These are phyloP conservation scores for Takifugu bimaculatus DNA, from an alignment of 2,113 vertebrate genomes.

Conservation along the genomic window DNA sequence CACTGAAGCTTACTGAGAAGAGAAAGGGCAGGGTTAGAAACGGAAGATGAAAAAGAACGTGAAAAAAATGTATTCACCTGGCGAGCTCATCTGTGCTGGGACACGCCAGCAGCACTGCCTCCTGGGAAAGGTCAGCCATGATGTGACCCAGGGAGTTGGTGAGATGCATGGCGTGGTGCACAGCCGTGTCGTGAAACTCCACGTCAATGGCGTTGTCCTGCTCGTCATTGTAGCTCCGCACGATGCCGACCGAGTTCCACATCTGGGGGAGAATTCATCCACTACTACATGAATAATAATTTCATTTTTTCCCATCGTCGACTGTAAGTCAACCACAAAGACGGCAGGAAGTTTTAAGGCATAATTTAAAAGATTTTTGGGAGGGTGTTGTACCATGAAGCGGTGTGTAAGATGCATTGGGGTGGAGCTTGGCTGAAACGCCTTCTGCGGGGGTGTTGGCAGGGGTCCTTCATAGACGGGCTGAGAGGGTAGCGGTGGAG, in stretches of 20 bases:
- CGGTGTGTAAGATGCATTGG: constrained; percentile 89
- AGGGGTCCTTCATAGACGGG: constrained; percentile 83
- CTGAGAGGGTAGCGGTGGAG: constrained; percentile 46
- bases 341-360: too few species aligned
- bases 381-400: constrained; percentile 82
- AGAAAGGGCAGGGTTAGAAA: neutral
- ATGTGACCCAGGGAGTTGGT: constrained; percentile 86
- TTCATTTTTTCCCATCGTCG: too few species aligned
- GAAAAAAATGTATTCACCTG: constrained; percentile 71
- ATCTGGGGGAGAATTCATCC: constrained; percentile 63
- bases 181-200: constrained; percentile 91
- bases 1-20: constrained; percentile 89
- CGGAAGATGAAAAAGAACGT: too few species aligned
- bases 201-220: constrained; percentile 93
- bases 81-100: constrained; percentile 83
- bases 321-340: too few species aligned
- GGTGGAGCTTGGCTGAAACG: constrained; percentile 91
- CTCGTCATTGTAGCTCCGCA: constrained; percentile 93
- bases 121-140: constrained; percentile 85
- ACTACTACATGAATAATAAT: neutral
- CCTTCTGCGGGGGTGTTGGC: constrained; percentile 86
- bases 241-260: constrained; percentile 92
- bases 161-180: constrained; percentile 93
- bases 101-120: constrained; percentile 89
- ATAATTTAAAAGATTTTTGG: too few species aligned